Percentiles rank a stretch among this genome's conserved stretches.
phyloP scores from a whole-genome alignment of 92 coral and sea anemone species.

The Ricordea florida region DNA sequence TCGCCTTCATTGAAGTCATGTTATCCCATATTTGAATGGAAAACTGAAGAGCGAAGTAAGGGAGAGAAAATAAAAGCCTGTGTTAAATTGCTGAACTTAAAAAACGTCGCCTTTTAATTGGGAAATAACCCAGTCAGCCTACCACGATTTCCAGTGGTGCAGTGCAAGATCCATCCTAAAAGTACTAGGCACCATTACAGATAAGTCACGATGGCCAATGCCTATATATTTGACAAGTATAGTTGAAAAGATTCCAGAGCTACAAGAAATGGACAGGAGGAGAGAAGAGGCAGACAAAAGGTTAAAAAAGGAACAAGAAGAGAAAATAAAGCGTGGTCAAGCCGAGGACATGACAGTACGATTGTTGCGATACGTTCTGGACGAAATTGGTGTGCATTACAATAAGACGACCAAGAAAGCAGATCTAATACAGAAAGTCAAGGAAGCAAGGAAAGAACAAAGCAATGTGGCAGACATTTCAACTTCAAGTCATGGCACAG shows the following conservation, averaged over 20 bases:
- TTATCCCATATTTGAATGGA: constrained; percentile 48
- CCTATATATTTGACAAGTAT: not conserved
- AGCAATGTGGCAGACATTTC: too few relatives aligned
- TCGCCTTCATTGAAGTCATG: constrained; percentile 48
- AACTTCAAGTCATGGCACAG: too few relatives aligned
- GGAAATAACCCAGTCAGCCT: constrained; percentile 8
- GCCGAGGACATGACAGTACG: not conserved
- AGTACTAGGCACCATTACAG: constrained; percentile 1
- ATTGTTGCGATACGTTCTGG: not conserved
- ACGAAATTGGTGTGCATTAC: constrained; percentile 11
- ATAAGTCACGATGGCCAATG: constrained; percentile 8
- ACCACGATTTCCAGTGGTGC: not conserved
- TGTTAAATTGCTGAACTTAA: not conserved
- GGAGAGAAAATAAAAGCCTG: constrained; percentile 31
- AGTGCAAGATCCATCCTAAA: not conserved
- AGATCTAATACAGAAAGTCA: too few relatives aligned
- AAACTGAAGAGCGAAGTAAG: not conserved
- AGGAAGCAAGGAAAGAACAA: too few relatives aligned
- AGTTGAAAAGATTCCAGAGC: not conserved
- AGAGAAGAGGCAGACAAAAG: not conserved
- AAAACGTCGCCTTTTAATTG: not conserved
- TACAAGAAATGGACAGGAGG: constrained; percentile 13
- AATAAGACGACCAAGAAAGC: not conserved
- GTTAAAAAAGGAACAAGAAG: not conserved
- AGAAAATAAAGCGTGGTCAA: constrained; percentile 1